These are phyloP conservation scores for Stenolophus ochropezus DNA, from an alignment of 2,888 invertebrate genomes.

Conservation along the genomic window DNA sequence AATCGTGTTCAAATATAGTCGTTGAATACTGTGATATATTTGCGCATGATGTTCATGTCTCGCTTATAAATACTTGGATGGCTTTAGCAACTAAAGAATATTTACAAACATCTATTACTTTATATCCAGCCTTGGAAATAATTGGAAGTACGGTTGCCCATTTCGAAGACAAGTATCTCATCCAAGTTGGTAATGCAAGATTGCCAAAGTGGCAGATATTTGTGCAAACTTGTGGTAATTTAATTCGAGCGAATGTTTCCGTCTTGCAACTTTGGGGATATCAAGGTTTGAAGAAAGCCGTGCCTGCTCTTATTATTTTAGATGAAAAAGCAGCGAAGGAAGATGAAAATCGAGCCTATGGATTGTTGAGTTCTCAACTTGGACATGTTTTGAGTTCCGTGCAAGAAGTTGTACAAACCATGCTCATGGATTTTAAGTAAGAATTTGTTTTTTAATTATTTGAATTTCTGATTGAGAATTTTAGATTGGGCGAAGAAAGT, in stretches of 20 bases:
- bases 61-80: slow-evolving; percentile 76
- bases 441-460: slow-evolving; percentile 61
- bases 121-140: slow-evolving; percentile 45
- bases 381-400: slow-evolving; percentile 62
- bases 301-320: slow-evolving; percentile 32
- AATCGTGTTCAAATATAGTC: slow-evolving; percentile 68
- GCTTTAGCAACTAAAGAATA: slow-evolving; percentile 70
- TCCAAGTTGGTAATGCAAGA: slow-evolving; percentile 31
- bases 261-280: slow-evolving; percentile 74
- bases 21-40: slow-evolving; percentile 89
- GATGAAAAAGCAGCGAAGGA: slow-evolving; percentile 35
- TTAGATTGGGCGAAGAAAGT: slow-evolving; percentile 77
- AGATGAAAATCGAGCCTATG: slow-evolving; percentile 24
- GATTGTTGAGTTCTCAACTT: slow-evolving; percentile 44
- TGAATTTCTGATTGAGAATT: too few species aligned
- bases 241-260: slow-evolving; percentile 71
- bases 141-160: slow-evolving; percentile 28
- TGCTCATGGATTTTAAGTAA: slow-evolving; percentile 76
- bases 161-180: slow-evolving; percentile 51
- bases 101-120: not conserved
- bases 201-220: slow-evolving; percentile 70
- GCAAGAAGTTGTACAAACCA: slow-evolving; percentile 74
- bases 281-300: slow-evolving; percentile 70
- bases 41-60: slow-evolving; percentile 77
- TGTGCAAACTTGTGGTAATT: slow-evolving; percentile 70